Evolutionary conservation across 2,888 invertebrate genomes (phyloP), one percentile per base, ranked within the genome.

Genomic region (Syritta pipiens): DNA sequence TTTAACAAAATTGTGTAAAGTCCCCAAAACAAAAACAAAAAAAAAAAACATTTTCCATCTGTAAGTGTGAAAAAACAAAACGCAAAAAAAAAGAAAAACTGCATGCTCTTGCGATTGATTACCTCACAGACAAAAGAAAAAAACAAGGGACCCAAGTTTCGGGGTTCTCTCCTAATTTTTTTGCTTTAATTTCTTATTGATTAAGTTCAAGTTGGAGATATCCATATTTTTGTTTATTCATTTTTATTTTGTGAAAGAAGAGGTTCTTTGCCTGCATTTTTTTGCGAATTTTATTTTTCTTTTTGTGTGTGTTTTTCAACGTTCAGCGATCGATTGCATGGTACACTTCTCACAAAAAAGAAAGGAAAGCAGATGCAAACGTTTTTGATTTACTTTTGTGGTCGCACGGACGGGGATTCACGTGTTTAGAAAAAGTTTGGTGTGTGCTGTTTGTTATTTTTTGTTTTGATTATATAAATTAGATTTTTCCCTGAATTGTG

Each of bases 331-430:
- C 67, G 74, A 74, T 62, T 62, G 62, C 35, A 53, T 46, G 40
- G 62, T 68, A 74, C 62, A 79, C 79, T 79, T 57, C 79, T 68
- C 74, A 68, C 72, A 57, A 62, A 68, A 72, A 57, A n/a, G n/a
- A n/a, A n/a, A n/a, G n/a, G n/a, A n/a, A n/a, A n/a, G n/a, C n/a
- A n/a, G n/a, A n/a, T n/a, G n/a, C n/a, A n/a, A n/a, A n/a, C n/a
- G n/a, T n/a, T n/a, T n/a, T n/a, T n/a, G n/a, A n/a, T n/a, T n/a
- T n/a, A n/a, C n/a, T n/a, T n/a, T n/a, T n/a, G n/a, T n/a, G n/a
- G n/a, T n/a, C n/a, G n/a, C n/a, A n/a, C n/a, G n/a, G n/a, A n/a
- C n/a, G n/a, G n/a, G n/a, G n/a, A n/a, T n/a, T n/a, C n/a, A n/a
- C n/a, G n/a, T n/a, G n/a, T n/a, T n/a, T n/a, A n/a, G n/a, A n/a